Conservation (phyloP, 2,797 vertebrate species). For the Pangasius sanitwongsei region DNA sequence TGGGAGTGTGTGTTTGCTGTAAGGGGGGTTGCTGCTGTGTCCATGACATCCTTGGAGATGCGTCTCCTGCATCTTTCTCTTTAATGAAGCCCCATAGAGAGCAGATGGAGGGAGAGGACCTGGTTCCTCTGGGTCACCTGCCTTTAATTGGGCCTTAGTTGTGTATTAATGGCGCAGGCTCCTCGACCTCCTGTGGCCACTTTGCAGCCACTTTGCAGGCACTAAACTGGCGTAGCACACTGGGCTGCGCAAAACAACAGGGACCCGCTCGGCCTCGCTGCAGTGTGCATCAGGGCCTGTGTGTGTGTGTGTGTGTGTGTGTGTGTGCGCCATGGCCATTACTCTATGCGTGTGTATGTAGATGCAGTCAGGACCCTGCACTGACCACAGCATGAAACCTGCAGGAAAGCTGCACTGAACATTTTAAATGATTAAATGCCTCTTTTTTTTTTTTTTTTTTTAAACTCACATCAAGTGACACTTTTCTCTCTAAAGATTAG, state of each 20-base stretch:
- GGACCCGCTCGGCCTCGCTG: slow-evolving; percentile 52
- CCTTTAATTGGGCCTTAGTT: slow-evolving; percentile 74
- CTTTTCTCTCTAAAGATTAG: not conserved
- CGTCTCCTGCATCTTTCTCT: slow-evolving; percentile 63
- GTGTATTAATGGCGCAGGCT: slow-evolving; percentile 65
- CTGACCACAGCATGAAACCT: not conserved
- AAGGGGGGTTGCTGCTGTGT: slow-evolving; percentile 61
- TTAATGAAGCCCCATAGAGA: slow-evolving; percentile 74
- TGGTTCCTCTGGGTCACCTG: slow-evolving; percentile 68
- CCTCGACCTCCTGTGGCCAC: slow-evolving; percentile 73
- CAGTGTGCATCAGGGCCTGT: slow-evolving; percentile 49
- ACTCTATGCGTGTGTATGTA: slow-evolving; percentile 5
- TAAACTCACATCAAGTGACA: not conserved
- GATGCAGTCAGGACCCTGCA: not conserved
- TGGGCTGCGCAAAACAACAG: slow-evolving; percentile 59
- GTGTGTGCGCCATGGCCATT: not conserved
- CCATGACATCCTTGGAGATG: slow-evolving; percentile 71
- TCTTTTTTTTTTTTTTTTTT: not conserved
- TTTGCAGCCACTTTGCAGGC: slow-evolving; percentile 72
- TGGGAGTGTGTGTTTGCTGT: slow-evolving; percentile 55
- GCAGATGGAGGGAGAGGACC: slow-evolving; percentile 43
- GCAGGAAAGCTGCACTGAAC: not conserved
- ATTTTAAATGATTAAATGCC: not conserved
- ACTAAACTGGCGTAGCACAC: slow-evolving; percentile 64
- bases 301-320: slow-evolving; percentile 28